A percentile compares a stretch with the other conserved stretches of the same genome.
These are phyloP conservation scores for Drosophila carrolli DNA, from an alignment of 1,140 invertebrate species.

Conservation along the genomic window DNA sequence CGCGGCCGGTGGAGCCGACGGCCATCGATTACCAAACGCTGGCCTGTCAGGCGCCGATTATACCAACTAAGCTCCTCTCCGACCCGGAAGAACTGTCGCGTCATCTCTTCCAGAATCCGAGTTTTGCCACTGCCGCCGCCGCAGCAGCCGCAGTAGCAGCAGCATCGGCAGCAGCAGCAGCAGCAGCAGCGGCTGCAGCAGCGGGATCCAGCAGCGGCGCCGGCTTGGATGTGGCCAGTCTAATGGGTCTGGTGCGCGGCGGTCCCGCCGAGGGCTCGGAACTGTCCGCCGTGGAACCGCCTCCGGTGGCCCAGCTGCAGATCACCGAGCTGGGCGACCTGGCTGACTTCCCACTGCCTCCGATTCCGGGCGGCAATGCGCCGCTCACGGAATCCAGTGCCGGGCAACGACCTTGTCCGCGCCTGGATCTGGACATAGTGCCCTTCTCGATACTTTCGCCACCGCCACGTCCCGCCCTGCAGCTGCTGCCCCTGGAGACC, in stretches of 20 bases:
- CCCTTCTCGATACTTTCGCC: conserved; percentile 82
- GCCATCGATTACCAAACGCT: conserved; percentile 88
- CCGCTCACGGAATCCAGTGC: conserved; percentile 4
- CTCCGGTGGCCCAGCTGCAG: conserved; percentile 6
- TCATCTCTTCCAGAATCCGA: conserved; percentile 88
- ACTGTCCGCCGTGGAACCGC: conserved; percentile 47
- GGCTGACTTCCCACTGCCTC: conserved; percentile 79
- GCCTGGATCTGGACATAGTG: conserved; percentile 74
- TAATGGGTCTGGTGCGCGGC: conserved; percentile 69
- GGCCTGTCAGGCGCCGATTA: conserved; percentile 89
- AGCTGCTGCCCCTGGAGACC: conserved; percentile 60
- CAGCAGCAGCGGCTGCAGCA: conserved; percentile 27
- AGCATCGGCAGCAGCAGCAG: conserved; percentile 53
- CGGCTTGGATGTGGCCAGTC: conserved; percentile 52
- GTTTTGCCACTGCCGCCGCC: conserved; percentile 72
- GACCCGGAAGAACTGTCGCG: conserved; percentile 93
- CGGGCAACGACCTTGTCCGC: conserved; percentile 48
- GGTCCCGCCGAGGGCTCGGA: conserved; percentile 61
- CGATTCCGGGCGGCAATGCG: conserved; percentile 59
- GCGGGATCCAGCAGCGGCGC: conserved; percentile 8
- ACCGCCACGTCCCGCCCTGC: conserved; percentile 67
- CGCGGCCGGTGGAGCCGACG: conserved; percentile 92
- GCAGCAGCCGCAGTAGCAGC: conserved; percentile 46
- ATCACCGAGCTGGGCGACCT: conserved; percentile 48
- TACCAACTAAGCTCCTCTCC: conserved; percentile 92